Base-by-base conservation (phyloP, 2,888 invertebrate genomes). In the Liopterus haemorrhoidalis region DNA sequence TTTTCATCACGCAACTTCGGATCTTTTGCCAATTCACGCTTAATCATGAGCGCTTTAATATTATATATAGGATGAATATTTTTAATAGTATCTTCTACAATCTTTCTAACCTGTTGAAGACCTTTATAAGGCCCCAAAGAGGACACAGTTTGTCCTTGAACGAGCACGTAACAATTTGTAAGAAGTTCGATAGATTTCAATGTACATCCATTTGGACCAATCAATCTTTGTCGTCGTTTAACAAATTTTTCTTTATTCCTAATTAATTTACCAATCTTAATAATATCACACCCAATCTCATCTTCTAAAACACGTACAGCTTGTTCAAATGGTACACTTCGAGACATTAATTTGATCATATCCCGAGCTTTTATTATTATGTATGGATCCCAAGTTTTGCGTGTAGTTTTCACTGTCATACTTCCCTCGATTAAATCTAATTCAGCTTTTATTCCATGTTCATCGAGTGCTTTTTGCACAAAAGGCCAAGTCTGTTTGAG, bases 31-130 rank as follows among this genome's bases (percentile, higher is more conserved):
- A 99, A 69, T 68, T 99, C 96, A 55, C 85, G 76, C 66, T 97
- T 97, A 38, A 99, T 95, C 96, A 99, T 97, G 38, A 99, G 69
- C 2, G 91, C 86, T 72, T 96, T 90, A 1, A 99, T 94, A 61
- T 95, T 96, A 63, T 96, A 97, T 66, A 99, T 92, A 1, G 99
- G 99, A 72, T 99, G 99, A 42, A 99, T 80, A 67, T 99, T 99
- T 63, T 90, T 91, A 96, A 99, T 96, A 0, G 95, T 95, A 57
- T 99, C 97, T 61, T 87, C 85, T 1, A 91, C 89, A 58, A 99
- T 89, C 56, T 86, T 81, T 43, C 95, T 74, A 0, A 90, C 89
- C 66, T 89, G 86, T 44, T 83, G 79, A 16, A 91, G 66, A 0
- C 97, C 97, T 68, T 84, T 86, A 61, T 94, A 90, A 2, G 97